These are phyloP conservation scores for Cylas formicarius DNA, from an alignment of 1,140 invertebrate genomes.

Conservation along the genomic window DNA sequence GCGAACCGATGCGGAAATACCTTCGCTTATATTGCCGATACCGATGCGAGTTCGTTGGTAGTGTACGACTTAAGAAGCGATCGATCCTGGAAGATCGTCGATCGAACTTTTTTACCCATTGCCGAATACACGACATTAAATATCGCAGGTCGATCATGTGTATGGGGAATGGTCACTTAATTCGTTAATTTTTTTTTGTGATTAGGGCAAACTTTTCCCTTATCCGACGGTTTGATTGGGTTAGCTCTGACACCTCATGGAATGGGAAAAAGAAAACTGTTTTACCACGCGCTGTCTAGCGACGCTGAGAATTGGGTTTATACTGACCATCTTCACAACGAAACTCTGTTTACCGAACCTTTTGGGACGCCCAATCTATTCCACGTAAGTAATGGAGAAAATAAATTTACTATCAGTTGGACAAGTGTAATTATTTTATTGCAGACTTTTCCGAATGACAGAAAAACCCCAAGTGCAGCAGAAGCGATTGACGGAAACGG, in stretches of 20 bases:
- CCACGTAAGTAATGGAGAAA: constrained; percentile 2
- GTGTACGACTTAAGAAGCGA: constrained; percentile 56
- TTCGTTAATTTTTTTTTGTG: no score
- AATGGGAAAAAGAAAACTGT: constrained; percentile 1
- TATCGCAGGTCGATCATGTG: no score
- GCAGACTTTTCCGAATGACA: constrained; percentile 1
- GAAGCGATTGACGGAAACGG: constrained; percentile 6
- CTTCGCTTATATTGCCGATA: constrained; percentile 68
- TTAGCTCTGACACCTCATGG: background rate
- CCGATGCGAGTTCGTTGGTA: constrained; percentile 55
- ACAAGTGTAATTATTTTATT: no score
- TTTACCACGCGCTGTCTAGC: constrained; percentile 8
- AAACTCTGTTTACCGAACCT: background rate
- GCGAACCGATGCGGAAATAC: constrained; percentile 51
- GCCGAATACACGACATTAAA: no score
- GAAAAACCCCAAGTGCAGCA: constrained; percentile 1
- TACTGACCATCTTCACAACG: background rate
- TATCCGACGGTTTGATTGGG: no score
- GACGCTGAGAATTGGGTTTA: constrained; percentile 4
- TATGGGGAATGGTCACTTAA: no score
- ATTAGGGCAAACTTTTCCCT: no score
- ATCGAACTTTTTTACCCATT: constrained; percentile 62
- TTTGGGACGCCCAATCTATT: constrained; percentile 1
- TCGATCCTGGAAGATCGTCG: constrained; percentile 57
- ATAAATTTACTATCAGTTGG: no score